phyloP scores from a whole-genome alignment of 2,888 invertebrate genomes.

The Nemapogon koenigi region DNA sequence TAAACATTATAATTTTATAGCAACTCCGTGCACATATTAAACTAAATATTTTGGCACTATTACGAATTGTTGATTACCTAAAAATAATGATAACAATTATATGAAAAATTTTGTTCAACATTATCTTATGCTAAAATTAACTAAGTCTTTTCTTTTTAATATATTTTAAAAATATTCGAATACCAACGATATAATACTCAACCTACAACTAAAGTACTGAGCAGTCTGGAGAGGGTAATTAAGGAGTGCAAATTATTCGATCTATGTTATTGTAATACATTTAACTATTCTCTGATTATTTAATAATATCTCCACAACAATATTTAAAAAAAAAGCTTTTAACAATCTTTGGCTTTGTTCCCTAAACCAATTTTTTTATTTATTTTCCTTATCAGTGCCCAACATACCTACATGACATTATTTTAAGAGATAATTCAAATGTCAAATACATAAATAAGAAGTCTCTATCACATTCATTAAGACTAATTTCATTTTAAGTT shows the following conservation, averaged over 20 bases:
- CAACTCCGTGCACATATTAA: background rate
- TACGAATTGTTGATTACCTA: too few species aligned
- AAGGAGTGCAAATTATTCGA: slow-evolving; percentile 42
- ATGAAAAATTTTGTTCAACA: slow-evolving; percentile 28
- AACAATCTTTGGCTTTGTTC: slow-evolving; percentile 87
- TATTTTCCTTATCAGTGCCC: slow-evolving; percentile 44
- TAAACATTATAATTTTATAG: background rate
- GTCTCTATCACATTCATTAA: slow-evolving; percentile 57
- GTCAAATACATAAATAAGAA: slow-evolving; percentile 56
- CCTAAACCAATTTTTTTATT: slow-evolving; percentile 74
- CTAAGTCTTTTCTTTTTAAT: slow-evolving; percentile 39
- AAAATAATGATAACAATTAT: too few species aligned
- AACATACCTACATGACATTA: slow-evolving; percentile 30
- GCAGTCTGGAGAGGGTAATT: slow-evolving; percentile 61
- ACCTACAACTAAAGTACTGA: slow-evolving; percentile 54
- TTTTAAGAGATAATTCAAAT: slow-evolving; percentile 29
- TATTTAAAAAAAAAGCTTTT: slow-evolving; percentile 58
- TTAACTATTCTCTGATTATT: slow-evolving; percentile 57
- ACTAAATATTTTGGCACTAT: slow-evolving; percentile 7
- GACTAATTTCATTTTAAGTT: slow-evolving; percentile 50
- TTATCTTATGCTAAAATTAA: slow-evolving; percentile 42
- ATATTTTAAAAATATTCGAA: slow-evolving; percentile 51
- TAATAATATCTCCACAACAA: slow-evolving; percentile 62
- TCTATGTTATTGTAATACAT: slow-evolving; percentile 43
- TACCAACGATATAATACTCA: slow-evolving; percentile 47